These are phyloP conservation scores for Bradypodion ventrale DNA, from an alignment of 2,797 vertebrate species.

Conservation along the genomic window DNA sequence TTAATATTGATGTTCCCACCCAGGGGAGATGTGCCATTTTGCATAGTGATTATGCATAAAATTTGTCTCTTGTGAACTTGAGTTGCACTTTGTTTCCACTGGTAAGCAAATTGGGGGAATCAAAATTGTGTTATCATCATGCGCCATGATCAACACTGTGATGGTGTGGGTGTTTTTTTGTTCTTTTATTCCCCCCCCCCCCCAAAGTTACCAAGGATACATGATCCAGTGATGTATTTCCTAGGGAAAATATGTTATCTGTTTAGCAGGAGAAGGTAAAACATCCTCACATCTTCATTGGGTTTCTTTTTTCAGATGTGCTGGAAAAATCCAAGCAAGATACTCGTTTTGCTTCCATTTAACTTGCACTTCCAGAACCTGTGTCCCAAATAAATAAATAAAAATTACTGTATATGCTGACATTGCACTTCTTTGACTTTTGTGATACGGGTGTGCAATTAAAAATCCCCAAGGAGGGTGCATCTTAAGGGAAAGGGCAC, in stretches of 20 bases:
- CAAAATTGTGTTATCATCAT: constrained; percentile 64
- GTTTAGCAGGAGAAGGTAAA: constrained; percentile 46
- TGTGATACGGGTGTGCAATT: too few relatives aligned
- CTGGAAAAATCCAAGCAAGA: too few relatives aligned
- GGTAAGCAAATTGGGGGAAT: constrained; percentile 35
- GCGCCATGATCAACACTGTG: not conserved
- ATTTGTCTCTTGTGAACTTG: constrained; percentile 67
- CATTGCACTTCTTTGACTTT: too few relatives aligned
- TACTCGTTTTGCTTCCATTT: not conserved
- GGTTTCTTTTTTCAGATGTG: too few relatives aligned
- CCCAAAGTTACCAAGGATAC: constrained; percentile 51
- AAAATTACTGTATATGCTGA: too few relatives aligned
- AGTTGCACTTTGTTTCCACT: constrained; percentile 63
- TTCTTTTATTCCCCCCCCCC: not conserved
- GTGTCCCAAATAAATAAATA: too few relatives aligned
- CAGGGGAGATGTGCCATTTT: constrained; percentile 72
- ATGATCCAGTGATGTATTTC: constrained; percentile 53
- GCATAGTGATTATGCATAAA: constrained; percentile 71
- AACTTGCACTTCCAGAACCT: not conserved
- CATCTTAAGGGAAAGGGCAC: too few relatives aligned
- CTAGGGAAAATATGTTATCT: constrained; percentile 5
- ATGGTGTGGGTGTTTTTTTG: not conserved
- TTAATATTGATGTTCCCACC: constrained; percentile 70
- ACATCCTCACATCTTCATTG: constrained; percentile 34
- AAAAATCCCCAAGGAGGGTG: too few relatives aligned